These are phyloP conservation scores for Brachionus calyciflorus DNA, from an alignment of 1,140 invertebrate genomes.

Conservation along the genomic window DNA sequence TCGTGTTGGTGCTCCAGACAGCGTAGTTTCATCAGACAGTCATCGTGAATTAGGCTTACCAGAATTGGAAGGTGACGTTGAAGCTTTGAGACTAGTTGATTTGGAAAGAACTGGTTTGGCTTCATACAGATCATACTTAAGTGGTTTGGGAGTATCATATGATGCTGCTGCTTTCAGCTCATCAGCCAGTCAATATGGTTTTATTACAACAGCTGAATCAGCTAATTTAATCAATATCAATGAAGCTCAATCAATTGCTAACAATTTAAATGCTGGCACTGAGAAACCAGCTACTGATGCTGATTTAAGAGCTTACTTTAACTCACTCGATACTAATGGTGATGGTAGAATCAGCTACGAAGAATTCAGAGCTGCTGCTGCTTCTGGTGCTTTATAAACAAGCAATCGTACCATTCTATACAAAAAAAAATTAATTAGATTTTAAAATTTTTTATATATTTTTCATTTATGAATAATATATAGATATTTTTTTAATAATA, in stretches of 20 bases:
- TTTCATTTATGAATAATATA: no score
- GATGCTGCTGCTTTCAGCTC: neutral
- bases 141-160: neutral
- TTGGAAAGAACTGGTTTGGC: conserved; percentile 33
- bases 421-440: no score
- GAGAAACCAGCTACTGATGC: conserved; percentile 21
- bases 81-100: conserved; percentile 37
- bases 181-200: neutral
- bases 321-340: conserved; percentile 11
- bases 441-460: no score
- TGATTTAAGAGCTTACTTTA: conserved; percentile 33
- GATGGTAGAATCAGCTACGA: conserved; percentile 3
- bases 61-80: conserved; percentile 39
- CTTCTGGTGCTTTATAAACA: conserved; percentile 4
- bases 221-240: neutral
- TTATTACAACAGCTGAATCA: neutral
- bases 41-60: conserved; percentile 20
- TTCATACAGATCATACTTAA: conserved; percentile 25
- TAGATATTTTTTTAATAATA: no score
- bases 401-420: no score
- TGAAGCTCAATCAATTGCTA: conserved; percentile 21
- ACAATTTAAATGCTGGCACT: conserved; percentile 19
- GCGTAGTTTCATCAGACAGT: neutral
- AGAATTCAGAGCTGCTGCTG: conserved; percentile 9
- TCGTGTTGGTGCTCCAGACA: conserved; percentile 2